Percentiles rank a stretch among this genome's conserved stretches.
Evolutionary conservation across 2,888 invertebrate species (phyloP).

Genomic region (Ichneumon xanthorius): DNA sequence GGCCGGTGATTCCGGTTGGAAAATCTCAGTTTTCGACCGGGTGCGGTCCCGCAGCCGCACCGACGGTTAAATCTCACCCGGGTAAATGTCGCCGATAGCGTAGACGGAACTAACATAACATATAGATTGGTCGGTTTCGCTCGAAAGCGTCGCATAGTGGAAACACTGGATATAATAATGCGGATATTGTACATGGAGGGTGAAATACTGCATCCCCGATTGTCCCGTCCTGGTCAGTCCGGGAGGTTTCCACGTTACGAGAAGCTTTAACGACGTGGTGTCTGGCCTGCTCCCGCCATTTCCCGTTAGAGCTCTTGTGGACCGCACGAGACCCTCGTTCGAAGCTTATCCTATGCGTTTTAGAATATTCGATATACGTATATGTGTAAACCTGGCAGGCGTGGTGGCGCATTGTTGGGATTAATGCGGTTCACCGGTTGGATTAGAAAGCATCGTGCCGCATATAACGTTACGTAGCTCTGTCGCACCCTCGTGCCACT

Average conservation of each 20-base stretch:
- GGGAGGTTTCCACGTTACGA: conserved; percentile 50
- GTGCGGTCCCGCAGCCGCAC: too few relatives aligned
- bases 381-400: conserved; percentile 14
- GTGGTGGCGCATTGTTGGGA: conserved; percentile 60
- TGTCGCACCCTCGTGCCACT: conserved; percentile 23
- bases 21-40: too few relatives aligned
- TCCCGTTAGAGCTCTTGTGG: conserved; percentile 47
- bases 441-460: conserved; percentile 65
- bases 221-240: conserved; percentile 18
- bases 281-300: conserved; percentile 47
- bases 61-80: too few relatives aligned
- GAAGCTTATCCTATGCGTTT: conserved; percentile 35
- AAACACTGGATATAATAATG: conserved; percentile 39
- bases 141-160: background rate
- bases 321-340: conserved; percentile 45
- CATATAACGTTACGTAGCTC: conserved; percentile 38
- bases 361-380: conserved; percentile 39
- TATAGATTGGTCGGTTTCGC: conserved; percentile 7
- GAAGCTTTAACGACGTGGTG: conserved; percentile 55
- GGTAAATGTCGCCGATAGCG: background rate
- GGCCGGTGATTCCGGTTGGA: too few relatives aligned
- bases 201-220: conserved; percentile 53
- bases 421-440: conserved; percentile 68
- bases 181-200: conserved; percentile 36
- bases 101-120: background rate